Percentiles rank a stretch among this genome's conserved stretches.
phyloP scores from a whole-genome alignment of 2,888 invertebrate species.

The Tetramorium bicarinatum region DNA sequence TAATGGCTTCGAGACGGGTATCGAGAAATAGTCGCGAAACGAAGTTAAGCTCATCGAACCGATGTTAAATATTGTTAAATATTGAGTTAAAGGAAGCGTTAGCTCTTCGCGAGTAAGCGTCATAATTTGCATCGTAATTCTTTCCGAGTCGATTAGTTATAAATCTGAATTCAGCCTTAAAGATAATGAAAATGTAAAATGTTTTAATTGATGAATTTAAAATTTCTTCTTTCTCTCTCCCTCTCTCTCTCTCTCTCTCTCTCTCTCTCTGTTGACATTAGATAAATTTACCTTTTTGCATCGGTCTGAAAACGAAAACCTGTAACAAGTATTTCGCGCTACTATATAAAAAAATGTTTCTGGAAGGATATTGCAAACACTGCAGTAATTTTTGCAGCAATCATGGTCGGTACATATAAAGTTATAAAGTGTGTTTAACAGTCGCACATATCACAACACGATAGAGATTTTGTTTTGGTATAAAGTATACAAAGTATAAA shows the following conservation, averaged over 20 bases:
- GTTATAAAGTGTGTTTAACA: conserved; percentile 17
- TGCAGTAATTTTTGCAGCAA: conserved; percentile 10
- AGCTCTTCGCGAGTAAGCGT: conserved; percentile 15
- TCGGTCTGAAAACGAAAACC: not conserved
- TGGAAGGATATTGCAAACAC: conserved; percentile 19
- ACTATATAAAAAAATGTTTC: conserved; percentile 9
- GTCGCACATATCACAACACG: not conserved
- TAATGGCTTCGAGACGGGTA: conserved; percentile 29
- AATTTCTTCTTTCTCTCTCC: not conserved
- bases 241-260: not conserved
- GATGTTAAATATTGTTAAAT: conserved; percentile 35
- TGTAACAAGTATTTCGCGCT: not conserved
- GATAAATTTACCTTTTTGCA: not conserved
- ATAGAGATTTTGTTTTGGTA: not conserved
- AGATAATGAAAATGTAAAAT: not conserved
- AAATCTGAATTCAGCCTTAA: not conserved
- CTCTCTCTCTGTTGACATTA: not conserved
- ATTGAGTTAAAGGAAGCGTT: conserved; percentile 40
- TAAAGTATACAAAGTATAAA: not conserved
- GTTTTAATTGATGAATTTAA: not conserved
- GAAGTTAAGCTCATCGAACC: conserved; percentile 25
- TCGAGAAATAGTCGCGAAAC: conserved; percentile 24
- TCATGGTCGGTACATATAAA: not conserved
- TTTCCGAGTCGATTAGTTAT: not conserved
- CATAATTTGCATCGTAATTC: conserved; percentile 14